phyloP scores from a whole-genome alignment of 1,140 invertebrate species.

The Ridgeia piscesae region DNA sequence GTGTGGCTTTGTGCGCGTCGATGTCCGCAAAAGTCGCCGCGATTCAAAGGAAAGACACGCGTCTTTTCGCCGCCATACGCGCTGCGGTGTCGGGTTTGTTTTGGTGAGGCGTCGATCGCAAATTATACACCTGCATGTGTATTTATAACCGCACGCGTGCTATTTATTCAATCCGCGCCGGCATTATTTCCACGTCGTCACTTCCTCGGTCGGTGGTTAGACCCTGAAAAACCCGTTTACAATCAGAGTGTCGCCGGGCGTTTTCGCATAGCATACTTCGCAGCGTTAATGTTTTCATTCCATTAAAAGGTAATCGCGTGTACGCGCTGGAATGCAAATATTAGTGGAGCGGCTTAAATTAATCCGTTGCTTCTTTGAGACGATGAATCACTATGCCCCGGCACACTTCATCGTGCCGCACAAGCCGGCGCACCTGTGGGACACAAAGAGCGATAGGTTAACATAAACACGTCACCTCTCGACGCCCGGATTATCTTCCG shows the following conservation, averaged over 20 bases:
- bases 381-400: neutral
- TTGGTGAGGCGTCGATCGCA: neutral
- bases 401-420: neutral
- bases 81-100: neutral
- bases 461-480: neutral
- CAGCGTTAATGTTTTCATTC: neutral
- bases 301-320: neutral
- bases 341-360: neutral
- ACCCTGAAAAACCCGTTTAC: neutral
- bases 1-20: neutral
- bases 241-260: neutral
- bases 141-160: neutral
- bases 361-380: neutral
- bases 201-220: neutral
- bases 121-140: neutral
- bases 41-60: neutral
- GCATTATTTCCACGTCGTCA: neutral
- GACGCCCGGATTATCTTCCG: neutral
- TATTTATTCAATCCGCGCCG: neutral
- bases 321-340: neutral
- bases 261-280: neutral
- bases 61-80: neutral
- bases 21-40: neutral
- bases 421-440: neutral
- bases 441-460: neutral